Percentiles rank a stretch among this genome's conserved stretches.
phyloP scores from a whole-genome alignment of 2,888 invertebrate genomes.

The Pollenia labialis region DNA sequence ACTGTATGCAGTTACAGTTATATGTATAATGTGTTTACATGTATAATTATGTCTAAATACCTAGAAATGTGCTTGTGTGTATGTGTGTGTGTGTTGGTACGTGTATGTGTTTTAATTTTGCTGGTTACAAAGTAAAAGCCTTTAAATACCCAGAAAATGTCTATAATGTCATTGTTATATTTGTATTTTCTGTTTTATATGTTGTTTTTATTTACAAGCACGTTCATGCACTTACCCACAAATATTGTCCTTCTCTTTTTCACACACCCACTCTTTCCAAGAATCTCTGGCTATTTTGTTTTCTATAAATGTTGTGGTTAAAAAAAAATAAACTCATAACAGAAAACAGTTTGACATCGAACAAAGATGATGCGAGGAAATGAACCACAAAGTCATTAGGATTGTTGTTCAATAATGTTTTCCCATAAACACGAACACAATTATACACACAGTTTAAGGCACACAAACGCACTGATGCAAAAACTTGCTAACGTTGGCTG shows the following conservation, averaged over 20 bases:
- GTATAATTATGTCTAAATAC: too few relatives aligned
- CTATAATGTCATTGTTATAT: background rate
- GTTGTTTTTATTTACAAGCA: background rate
- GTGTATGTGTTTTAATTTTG: slow-evolving; percentile 39
- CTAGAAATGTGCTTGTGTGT: background rate
- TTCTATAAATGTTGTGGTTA: slow-evolving; percentile 37
- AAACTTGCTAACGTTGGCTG: background rate
- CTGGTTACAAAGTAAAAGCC: slow-evolving; percentile 22
- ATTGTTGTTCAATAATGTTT: slow-evolving; percentile 60
- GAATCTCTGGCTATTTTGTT: background rate
- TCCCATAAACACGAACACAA: background rate
- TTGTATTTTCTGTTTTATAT: background rate
- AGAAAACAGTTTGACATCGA: slow-evolving; percentile 62
- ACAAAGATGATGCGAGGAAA: slow-evolving; percentile 27
- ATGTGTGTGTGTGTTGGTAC: background rate
- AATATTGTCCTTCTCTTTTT: too few relatives aligned
- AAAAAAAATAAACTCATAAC: slow-evolving; percentile 49
- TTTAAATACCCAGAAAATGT: slow-evolving; percentile 48
- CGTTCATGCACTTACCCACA: background rate
- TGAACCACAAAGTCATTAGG: slow-evolving; percentile 67
- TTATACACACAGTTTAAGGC: background rate
- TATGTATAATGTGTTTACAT: too few relatives aligned
- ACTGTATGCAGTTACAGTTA: too few relatives aligned
- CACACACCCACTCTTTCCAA: too few relatives aligned
- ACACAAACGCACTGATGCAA: background rate